Evolutionary conservation across 2,888 invertebrate species (phyloP).

Genomic region (Phortica magna): DNA sequence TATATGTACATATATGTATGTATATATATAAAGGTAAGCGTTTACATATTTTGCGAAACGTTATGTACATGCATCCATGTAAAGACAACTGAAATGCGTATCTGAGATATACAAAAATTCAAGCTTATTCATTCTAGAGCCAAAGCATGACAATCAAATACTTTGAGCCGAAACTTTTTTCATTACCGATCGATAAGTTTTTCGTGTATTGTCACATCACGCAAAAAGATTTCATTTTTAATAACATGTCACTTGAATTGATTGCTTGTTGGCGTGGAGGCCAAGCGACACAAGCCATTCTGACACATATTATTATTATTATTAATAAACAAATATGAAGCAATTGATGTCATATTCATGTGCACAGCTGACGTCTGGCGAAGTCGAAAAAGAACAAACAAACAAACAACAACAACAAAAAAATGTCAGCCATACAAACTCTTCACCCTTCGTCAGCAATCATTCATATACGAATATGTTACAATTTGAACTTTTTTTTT

Average conservation of each 20-base stretch:
- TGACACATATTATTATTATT: neutral
- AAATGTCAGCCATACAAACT: neutral
- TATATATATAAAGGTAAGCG: neutral
- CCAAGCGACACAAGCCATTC: neutral
- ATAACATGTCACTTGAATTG: neutral
- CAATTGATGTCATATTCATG: neutral
- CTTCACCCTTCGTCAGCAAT: slow-evolving; percentile 12
- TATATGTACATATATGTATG: neutral
- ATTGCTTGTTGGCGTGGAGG: neutral
- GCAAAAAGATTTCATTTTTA: neutral
- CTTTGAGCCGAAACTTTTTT: too few relatives aligned
- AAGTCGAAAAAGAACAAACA: slow-evolving; percentile 34
- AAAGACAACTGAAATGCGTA: neutral
- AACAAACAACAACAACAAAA: neutral
- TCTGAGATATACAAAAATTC: too few relatives aligned
- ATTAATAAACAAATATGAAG: neutral
- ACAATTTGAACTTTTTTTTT: slow-evolving; percentile 71
- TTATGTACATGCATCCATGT: neutral
- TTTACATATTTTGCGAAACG: neutral
- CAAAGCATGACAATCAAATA: too few relatives aligned
- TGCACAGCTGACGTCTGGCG: slow-evolving; percentile 13
- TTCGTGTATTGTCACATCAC: too few relatives aligned
- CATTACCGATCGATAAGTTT: too few relatives aligned
- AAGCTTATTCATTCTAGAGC: too few relatives aligned
- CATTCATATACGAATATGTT: slow-evolving; percentile 55